A percentile compares a stretch with the other conserved stretches of the same genome.
These are phyloP conservation scores for Caenorhabditis inopinata DNA, from an alignment of 1,140 invertebrate species.

Conservation along the genomic window DNA sequence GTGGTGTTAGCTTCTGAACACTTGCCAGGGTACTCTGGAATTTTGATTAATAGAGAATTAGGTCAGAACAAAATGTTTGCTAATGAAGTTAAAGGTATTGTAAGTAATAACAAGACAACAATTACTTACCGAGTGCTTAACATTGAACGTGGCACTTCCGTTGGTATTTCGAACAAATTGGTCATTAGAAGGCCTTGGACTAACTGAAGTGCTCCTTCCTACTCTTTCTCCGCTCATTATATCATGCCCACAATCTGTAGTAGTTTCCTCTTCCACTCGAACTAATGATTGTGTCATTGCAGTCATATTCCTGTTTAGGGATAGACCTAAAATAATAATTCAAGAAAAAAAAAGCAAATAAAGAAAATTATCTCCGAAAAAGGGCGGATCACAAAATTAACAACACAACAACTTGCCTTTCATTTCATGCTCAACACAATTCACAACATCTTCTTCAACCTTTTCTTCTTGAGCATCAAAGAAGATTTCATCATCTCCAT, in stretches of 20 bases:
- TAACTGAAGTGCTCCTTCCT: not conserved
- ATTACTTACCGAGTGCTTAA: constrained; percentile 5
- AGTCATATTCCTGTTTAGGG: not conserved
- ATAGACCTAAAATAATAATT: not conserved
- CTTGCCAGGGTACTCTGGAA: constrained; percentile 7
- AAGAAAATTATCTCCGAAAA: too few species aligned
- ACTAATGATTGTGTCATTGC: constrained; percentile 14
- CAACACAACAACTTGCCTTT: not conserved
- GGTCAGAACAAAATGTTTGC: too few species aligned
- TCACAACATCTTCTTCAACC: not conserved
- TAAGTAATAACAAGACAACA: too few species aligned
- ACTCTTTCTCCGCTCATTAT: not conserved
- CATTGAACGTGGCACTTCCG: constrained; percentile 4
- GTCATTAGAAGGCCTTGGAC: not conserved
- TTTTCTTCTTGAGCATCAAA: constrained; percentile 15
- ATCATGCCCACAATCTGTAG: not conserved
- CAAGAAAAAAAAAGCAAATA: not conserved
- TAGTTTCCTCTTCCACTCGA: constrained; percentile 6
- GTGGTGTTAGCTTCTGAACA: not conserved
- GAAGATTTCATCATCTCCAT: not conserved
- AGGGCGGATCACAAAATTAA: too few species aligned
- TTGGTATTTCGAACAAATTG: not conserved
- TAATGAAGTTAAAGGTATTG: too few species aligned
- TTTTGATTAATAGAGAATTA: too few species aligned
- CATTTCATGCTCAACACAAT: constrained; percentile 13